These are phyloP conservation scores for Falco naumanni DNA, from an alignment of 2,797 vertebrate species.

Conservation along the genomic window DNA sequence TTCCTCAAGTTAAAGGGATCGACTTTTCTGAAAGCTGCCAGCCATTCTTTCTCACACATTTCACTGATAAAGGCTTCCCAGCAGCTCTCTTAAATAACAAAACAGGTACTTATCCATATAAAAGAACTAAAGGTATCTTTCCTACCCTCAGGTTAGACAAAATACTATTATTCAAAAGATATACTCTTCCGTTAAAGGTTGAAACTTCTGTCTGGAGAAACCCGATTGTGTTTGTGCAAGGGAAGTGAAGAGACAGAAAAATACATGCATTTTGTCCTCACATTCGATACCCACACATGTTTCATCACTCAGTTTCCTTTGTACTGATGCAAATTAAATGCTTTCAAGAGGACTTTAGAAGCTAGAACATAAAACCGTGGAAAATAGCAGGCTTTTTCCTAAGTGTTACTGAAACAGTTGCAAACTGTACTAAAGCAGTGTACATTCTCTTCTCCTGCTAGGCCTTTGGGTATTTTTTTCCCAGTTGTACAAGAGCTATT, in stretches of 20 bases:
- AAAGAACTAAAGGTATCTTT: not conserved
- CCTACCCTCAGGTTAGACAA: not conserved
- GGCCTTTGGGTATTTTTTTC: not conserved
- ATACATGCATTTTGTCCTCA: not conserved
- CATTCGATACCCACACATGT: accelerated
- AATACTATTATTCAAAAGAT: not conserved
- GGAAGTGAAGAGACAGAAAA: not conserved
- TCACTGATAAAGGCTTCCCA: not conserved
- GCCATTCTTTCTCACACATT: not conserved
- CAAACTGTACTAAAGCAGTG: not conserved
- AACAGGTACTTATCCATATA: not conserved
- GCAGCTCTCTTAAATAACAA: not conserved
- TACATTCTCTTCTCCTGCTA: not conserved
- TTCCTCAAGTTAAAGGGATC: not conserved
- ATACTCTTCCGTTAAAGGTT: not conserved
- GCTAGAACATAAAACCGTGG: not conserved
- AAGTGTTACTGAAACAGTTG: not conserved
- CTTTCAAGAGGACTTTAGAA: not conserved
- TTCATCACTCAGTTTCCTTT: not conserved
- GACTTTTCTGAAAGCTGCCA: not conserved
- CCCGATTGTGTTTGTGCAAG: not conserved
- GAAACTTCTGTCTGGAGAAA: not conserved
- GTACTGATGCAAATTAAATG: not conserved
- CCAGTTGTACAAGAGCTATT: not conserved
- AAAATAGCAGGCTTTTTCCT: not conserved